phyloP scores from a whole-genome alignment of 2,888 invertebrate genomes.

The Meliscaeva auricollis region DNA sequence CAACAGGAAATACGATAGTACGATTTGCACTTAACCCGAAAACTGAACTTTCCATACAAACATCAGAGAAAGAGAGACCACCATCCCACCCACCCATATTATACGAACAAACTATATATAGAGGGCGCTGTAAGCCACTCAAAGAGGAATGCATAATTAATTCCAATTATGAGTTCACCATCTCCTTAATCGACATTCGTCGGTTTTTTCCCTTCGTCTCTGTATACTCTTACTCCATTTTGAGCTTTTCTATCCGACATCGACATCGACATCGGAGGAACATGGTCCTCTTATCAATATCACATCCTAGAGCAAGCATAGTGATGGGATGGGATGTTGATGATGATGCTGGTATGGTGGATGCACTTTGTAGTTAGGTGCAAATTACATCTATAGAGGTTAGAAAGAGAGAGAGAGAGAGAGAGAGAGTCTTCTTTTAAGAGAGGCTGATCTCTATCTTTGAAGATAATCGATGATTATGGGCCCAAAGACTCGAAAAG shows the following conservation, averaged over 20 bases:
- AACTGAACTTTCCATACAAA: constrained; percentile 65
- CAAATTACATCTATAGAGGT: constrained; percentile 54
- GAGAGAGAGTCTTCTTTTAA: too few species aligned
- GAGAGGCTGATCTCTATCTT: constrained; percentile 69
- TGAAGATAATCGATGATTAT: constrained; percentile 75
- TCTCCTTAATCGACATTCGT: constrained; percentile 81
- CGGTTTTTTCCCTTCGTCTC: constrained; percentile 29
- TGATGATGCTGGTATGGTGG: constrained; percentile 10
- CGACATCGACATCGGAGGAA: constrained; percentile 11
- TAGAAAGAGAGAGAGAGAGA: not conserved
- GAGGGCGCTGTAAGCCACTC: constrained; percentile 64
- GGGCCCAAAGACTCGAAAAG: constrained; percentile 42
- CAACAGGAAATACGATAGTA: constrained; percentile 76
- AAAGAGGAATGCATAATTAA: constrained; percentile 84
- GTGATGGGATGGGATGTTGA: constrained; percentile 25
- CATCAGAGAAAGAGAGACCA: not conserved
- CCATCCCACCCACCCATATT: not conserved
- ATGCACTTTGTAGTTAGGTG: constrained; percentile 71
- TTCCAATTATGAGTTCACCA: constrained; percentile 84
- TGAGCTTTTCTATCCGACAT: constrained; percentile 19
- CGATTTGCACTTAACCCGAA: constrained; percentile 76
- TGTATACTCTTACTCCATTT: constrained; percentile 1
- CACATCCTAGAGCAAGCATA: constrained; percentile 59
- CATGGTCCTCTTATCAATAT: constrained; percentile 74
- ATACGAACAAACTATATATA: not conserved